A percentile compares a stretch with the other conserved stretches of the same genome.
These are phyloP conservation scores for Cynocephalus volans DNA, from an alignment of 2,113 vertebrate species.

Conservation along the genomic window DNA sequence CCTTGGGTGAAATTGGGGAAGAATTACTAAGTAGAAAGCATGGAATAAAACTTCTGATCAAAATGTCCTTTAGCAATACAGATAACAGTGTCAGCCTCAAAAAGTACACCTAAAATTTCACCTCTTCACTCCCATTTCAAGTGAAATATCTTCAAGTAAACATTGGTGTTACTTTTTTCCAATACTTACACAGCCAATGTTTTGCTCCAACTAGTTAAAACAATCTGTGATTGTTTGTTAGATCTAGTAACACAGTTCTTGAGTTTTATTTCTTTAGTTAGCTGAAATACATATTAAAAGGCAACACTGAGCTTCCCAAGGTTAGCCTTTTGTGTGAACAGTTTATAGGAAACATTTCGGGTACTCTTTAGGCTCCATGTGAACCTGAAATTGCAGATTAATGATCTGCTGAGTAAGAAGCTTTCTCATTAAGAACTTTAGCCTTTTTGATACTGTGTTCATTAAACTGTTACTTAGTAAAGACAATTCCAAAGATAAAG, in stretches of 20 bases:
- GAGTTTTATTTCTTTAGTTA: conserved; percentile 14
- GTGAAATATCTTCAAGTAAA: background rate
- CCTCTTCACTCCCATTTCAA: background rate
- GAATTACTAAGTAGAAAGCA: conserved; percentile 26
- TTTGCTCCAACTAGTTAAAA: background rate
- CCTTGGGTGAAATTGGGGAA: background rate
- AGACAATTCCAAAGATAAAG: conserved; percentile 22
- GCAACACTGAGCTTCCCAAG: background rate
- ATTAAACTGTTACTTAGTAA: background rate
- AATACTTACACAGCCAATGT: background rate
- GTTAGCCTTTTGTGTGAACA: background rate
- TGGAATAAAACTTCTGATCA: background rate
- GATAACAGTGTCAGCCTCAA: background rate
- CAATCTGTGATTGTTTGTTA: background rate
- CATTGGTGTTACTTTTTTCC: background rate
- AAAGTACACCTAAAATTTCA: background rate
- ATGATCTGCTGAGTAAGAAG: background rate
- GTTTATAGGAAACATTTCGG: background rate
- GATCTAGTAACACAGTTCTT: background rate
- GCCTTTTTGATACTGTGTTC: background rate
- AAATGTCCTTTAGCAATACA: background rate
- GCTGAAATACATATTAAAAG: background rate
- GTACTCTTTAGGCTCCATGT: background rate
- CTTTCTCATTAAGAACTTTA: background rate
- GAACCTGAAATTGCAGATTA: conserved; percentile 52